These are phyloP conservation scores for Ceramica pisi DNA, from an alignment of 2,888 invertebrate species.

Conservation along the genomic window DNA sequence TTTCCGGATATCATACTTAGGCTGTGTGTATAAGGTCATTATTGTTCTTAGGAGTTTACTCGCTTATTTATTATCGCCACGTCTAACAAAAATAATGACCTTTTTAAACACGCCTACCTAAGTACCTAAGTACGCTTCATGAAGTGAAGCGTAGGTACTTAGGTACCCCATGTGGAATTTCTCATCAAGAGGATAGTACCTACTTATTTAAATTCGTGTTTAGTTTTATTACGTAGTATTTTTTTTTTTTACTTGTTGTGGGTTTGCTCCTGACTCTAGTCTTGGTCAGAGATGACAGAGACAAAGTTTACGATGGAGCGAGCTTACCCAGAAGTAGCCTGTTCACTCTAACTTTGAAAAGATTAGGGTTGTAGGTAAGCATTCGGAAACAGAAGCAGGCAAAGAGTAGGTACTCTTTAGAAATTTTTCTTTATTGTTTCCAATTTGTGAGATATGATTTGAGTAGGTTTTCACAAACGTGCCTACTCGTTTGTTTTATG, in stretches of 20 bases:
- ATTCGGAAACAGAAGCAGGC: no score
- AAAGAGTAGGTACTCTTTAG: background rate
- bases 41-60: conserved; percentile 21
- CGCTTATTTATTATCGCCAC: background rate
- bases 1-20: conserved; percentile 78
- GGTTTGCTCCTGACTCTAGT: no score
- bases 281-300: no score
- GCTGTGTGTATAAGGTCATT: conserved; percentile 41
- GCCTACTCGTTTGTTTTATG: background rate
- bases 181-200: background rate
- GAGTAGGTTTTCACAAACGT: background rate
- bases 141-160: no score
- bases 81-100: background rate
- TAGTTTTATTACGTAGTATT: background rate
- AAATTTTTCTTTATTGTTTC: background rate
- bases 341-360: no score
- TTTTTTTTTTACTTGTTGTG: no score
- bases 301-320: no score
- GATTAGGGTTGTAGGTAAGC: no score
- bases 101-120: no score
- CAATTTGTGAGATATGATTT: background rate
- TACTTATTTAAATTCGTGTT: background rate
- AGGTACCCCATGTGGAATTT: background rate
- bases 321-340: no score
- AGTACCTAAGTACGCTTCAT: conserved; percentile 12